phyloP scores from a whole-genome alignment of 35 echinoderm and acorn worm species.

The Holothuria glaberrima region DNA sequence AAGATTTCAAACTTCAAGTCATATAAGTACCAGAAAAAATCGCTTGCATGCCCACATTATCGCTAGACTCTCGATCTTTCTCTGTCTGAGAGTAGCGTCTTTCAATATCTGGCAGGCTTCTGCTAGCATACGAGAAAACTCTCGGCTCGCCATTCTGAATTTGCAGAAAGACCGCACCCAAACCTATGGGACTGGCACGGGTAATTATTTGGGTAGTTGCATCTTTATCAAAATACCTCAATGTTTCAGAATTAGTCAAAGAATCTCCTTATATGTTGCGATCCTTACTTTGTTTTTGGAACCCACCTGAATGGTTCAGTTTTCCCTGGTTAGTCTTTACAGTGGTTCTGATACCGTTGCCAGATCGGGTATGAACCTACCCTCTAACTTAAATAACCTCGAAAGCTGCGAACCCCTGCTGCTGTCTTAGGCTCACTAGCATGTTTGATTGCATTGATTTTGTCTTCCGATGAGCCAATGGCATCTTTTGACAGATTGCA shows the following conservation, averaged over 20 bases:
- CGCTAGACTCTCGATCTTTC: conserved; percentile 67
- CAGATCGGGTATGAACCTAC: conserved; percentile 46
- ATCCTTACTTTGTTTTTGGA: conserved; percentile 6
- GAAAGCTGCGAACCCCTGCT: conserved; percentile 35
- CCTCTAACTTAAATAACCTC: conserved; percentile 39
- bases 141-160: conserved; percentile 32
- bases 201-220: conserved; percentile 24
- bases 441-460: conserved; percentile 15
- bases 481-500: conserved; percentile 49
- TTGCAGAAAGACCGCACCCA: background rate
- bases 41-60: conserved; percentile 69
- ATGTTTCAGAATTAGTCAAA: conserved; percentile 17
- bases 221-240: conserved; percentile 18
- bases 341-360: conserved; percentile 49
- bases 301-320: conserved; percentile 28
- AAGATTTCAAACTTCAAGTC: conserved; percentile 59
- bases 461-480: conserved; percentile 19
- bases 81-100: conserved; percentile 74
- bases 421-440: conserved; percentile 3
- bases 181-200: background rate
- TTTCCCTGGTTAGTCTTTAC: background rate
- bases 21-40: conserved; percentile 66
- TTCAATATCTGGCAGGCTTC: conserved; percentile 9
- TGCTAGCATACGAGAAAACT: no score
- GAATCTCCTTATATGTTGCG: background rate